Evolutionary conservation across 1,140 invertebrate species (phyloP).

Genomic region (Calliopsis andreniformis): DNA sequence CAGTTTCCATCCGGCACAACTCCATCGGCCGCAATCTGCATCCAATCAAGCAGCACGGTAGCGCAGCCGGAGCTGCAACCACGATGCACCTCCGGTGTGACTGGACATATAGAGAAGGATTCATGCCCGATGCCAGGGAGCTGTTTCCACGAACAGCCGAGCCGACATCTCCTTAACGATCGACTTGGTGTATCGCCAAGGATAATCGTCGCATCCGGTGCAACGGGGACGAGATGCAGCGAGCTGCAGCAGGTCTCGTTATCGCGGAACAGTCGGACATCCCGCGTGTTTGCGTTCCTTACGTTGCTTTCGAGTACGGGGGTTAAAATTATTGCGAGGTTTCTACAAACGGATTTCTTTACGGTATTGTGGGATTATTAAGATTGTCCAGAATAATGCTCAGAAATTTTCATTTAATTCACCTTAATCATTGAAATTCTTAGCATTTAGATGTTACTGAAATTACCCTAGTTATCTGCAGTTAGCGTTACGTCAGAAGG

Average conservation of each 20-base stretch:
- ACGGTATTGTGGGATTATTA: too few relatives aligned
- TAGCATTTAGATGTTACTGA: neutral
- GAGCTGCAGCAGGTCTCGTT: constrained; percentile 36
- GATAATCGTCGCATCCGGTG: constrained; percentile 76
- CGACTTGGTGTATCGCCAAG: constrained; percentile 69
- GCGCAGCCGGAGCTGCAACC: neutral
- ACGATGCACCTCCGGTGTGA: neutral
- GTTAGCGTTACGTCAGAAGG: neutral
- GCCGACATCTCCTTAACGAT: constrained; percentile 68
- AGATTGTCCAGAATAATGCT: too few relatives aligned
- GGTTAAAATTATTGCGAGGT: too few relatives aligned
- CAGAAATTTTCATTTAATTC: too few relatives aligned
- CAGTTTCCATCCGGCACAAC: constrained; percentile 21
- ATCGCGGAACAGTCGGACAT: constrained; percentile 24
- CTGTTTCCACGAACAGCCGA: constrained; percentile 66
- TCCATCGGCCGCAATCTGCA: constrained; percentile 46
- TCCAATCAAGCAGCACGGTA: constrained; percentile 36
- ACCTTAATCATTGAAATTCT: constrained; percentile 28
- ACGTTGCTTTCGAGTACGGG: too few relatives aligned
- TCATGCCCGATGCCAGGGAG: constrained; percentile 12
- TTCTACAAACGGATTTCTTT: too few relatives aligned
- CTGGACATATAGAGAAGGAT: constrained; percentile 47
- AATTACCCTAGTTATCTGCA: constrained; percentile 21
- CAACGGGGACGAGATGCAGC: constrained; percentile 33
- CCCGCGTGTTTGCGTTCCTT: constrained; percentile 8